Base-by-base conservation (phyloP, 2,113 vertebrate species). In the Regulus satrapa region DNA sequence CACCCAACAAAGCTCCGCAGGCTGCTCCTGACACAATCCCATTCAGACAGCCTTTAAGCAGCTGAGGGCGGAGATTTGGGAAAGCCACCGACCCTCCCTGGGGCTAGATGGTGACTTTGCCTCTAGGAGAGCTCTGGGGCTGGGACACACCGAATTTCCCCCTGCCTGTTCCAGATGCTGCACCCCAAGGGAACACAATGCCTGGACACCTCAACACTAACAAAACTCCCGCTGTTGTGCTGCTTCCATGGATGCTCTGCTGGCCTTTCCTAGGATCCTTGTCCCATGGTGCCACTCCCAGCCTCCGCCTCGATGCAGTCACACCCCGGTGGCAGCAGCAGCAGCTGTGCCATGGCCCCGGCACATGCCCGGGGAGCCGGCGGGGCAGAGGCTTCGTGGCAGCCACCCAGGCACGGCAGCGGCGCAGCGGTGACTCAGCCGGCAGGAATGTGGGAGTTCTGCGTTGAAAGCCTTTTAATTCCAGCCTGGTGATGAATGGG, bases 401-500 rank as follows among this genome's bases (percentile, higher is more conserved):
- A 14, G 59, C 68, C n/a, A 3, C 64, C 54, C 24, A 20, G 58
- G 69, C 25, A 24, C 71, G 45, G 32, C 14, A 58, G 32, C 24
- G 21, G 41, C 72, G 3, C 89, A 23, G 61, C n/a, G 7, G 92
- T 98, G 98, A 98, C 63, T 97, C 97, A 98, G 64, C 36, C 38
- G 0, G 59, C 94, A 97, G 95, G 98, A 98, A 98, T 97, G 97
- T 74, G 93, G 96, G 97, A 96, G 96, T 96, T 96, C 97, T 88
- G 18, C 45, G 59, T 43, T 94, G 90, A 93, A 97, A 97, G 93
- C 81, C 96, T 95, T 96, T 97, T 96, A 94, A 97, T 95, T 94
- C 95, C 95, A 92, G 95, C 71, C 85, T 32, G 24, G 88, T 94
- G 97, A 97, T 97, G 97, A 97, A 97, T 94, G 97, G 92, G 91